Evolutionary conservation across 1,140 invertebrate genomes (phyloP).

Genomic region (Drosophila biarmipes): DNA sequence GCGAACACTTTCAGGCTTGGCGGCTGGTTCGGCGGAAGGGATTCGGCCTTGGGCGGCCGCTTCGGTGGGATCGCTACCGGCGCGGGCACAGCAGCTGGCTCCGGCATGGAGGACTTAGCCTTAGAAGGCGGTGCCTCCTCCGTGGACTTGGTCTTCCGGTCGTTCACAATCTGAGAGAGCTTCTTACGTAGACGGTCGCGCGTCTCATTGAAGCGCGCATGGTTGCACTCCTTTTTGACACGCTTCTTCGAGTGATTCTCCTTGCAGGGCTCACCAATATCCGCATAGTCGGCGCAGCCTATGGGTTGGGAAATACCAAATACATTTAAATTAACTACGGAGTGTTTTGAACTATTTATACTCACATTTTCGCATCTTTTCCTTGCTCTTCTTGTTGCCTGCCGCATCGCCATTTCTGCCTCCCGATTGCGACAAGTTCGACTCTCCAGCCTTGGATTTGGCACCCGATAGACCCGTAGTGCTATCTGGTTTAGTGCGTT

Average conservation of each 20-base stretch:
- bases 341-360: background rate
- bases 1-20: conserved; percentile 66
- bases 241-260: conserved; percentile 82
- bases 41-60: conserved; percentile 40
- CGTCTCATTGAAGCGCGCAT: conserved; percentile 84
- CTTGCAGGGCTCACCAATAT: conserved; percentile 78
- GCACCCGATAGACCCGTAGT: conserved; percentile 38
- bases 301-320: background rate
- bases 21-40: conserved; percentile 39
- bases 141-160: conserved; percentile 66
- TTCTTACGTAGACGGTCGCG: conserved; percentile 85
- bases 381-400: conserved; percentile 75
- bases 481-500: conserved; percentile 72
- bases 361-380: conserved; percentile 80
- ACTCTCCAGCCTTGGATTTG: conserved; percentile 55
- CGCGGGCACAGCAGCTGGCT: conserved; percentile 12
- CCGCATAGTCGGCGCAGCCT: conserved; percentile 81
- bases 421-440: conserved; percentile 34
- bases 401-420: conserved; percentile 32
- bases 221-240: conserved; percentile 81
- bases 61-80: conserved; percentile 35
- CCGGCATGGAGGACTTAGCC: conserved; percentile 16
- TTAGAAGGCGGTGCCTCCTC: conserved; percentile 41
- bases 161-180: conserved; percentile 82
- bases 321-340: background rate